Evolutionary conservation across 2,113 vertebrate species (phyloP).

Genomic region (Phyllostomus hastatus): DNA sequence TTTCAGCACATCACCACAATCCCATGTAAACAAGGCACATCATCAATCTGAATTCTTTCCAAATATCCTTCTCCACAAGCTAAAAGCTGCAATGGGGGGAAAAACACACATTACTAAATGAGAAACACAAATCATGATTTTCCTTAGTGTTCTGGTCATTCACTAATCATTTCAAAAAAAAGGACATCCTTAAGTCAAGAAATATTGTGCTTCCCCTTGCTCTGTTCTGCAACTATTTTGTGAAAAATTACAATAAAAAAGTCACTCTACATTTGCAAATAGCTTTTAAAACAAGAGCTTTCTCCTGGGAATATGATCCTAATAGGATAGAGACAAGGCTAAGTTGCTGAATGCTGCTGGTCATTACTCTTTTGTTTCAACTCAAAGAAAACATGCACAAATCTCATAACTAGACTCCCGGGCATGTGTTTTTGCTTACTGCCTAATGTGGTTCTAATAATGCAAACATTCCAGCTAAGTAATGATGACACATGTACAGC

Average conservation of each 20-base stretch:
- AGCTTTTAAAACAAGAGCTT: conserved; percentile 44
- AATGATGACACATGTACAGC: conserved; percentile 65
- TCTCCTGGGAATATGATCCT: conserved; percentile 54
- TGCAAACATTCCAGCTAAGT: conserved; percentile 63
- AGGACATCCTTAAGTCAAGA: not conserved
- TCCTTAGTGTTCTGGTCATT: conserved; percentile 9
- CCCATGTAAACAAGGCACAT: not conserved
- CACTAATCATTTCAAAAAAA: not conserved
- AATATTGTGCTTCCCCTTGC: not conserved
- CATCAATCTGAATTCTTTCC: not conserved
- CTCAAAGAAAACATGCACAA: conserved; percentile 69
- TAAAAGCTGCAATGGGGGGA: not conserved
- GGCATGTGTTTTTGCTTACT: conserved; percentile 76
- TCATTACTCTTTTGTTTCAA: conserved; percentile 66
- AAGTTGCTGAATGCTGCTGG: conserved; percentile 68
- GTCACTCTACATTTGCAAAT: conserved; percentile 61
- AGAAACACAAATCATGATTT: conserved; percentile 42
- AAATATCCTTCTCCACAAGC: not conserved
- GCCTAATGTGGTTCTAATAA: conserved; percentile 76
- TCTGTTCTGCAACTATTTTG: conserved; percentile 1
- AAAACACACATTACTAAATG: not conserved
- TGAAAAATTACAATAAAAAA: conserved; percentile 58
- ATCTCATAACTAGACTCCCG: conserved; percentile 65
- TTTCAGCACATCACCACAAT: not conserved
- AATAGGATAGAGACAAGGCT: conserved; percentile 67